Conservation (phyloP, 1,140 invertebrate species). For the Nymphalis io region DNA sequence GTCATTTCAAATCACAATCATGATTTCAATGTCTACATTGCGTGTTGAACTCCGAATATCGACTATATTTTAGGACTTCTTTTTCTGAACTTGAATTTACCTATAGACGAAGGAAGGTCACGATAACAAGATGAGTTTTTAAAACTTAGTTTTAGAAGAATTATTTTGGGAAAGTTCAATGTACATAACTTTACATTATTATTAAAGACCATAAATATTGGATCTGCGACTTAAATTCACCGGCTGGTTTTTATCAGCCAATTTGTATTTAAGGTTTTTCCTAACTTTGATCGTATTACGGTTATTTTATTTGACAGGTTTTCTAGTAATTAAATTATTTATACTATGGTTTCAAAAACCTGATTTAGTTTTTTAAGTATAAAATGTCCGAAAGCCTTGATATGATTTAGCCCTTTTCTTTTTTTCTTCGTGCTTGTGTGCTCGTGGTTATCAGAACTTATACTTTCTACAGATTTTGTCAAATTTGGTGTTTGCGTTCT, state of each 20-base stretch:
- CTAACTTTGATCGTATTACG: too few relatives aligned
- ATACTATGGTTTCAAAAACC: too few relatives aligned
- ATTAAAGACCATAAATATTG: background rate
- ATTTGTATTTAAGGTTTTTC: too few relatives aligned
- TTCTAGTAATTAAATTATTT: too few relatives aligned
- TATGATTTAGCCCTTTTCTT: too few relatives aligned
- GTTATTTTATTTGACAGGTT: too few relatives aligned
- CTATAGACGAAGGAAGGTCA: slow-evolving; percentile 11
- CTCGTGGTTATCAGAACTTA: too few relatives aligned
- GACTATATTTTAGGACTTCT: slow-evolving; percentile 1
- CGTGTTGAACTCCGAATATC: background rate
- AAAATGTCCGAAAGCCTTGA: too few relatives aligned
- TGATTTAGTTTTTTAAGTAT: too few relatives aligned
- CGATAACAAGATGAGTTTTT: slow-evolving; percentile 29
- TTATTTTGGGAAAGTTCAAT: background rate
- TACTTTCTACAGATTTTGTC: too few relatives aligned
- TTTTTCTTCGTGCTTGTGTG: too few relatives aligned
- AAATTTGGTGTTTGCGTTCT: too few relatives aligned
- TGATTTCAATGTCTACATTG: slow-evolving; percentile 6
- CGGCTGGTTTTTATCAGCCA: background rate
- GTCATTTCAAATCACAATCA: slow-evolving; percentile 5
- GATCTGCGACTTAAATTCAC: background rate
- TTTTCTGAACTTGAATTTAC: slow-evolving; percentile 6
- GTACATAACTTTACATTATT: background rate
- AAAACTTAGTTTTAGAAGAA: slow-evolving; percentile 12